Percentiles rank a stretch among this genome's conserved stretches.
Evolutionary conservation across 1,140 invertebrate species (phyloP).

Genomic region (Ooceraea biroi): DNA sequence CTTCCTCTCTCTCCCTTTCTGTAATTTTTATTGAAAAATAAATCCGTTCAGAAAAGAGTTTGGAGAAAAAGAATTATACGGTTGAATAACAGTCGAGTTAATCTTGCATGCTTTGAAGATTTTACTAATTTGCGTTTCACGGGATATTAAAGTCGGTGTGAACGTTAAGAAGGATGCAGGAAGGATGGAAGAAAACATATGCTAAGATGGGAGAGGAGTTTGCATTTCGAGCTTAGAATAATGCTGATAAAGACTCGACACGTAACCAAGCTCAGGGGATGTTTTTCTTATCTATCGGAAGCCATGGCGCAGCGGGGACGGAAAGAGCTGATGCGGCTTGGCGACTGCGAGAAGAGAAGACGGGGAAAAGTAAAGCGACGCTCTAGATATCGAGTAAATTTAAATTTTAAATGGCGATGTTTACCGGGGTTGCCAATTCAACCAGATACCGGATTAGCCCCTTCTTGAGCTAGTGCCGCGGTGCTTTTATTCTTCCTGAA

Average conservation of each 20-base stretch:
- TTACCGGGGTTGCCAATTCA: conserved; percentile 69
- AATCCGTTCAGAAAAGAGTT: background rate
- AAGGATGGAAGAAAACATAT: conserved; percentile 41
- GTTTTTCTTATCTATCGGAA: conserved; percentile 72
- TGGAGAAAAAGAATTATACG: background rate
- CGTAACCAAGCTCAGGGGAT: conserved; percentile 67
- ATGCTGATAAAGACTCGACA: conserved; percentile 65
- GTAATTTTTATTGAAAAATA: conserved; percentile 17
- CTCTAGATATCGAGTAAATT: conserved; percentile 73
- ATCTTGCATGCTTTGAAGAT: background rate
- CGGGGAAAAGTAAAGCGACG: conserved; percentile 45
- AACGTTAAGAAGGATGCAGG: background rate
- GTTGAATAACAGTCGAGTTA: background rate
- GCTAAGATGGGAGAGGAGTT: conserved; percentile 29
- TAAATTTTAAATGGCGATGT: conserved; percentile 77
- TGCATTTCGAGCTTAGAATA: conserved; percentile 42
- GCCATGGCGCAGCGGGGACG: conserved; percentile 48
- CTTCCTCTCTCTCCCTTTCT: too few relatives aligned
- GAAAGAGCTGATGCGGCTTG: conserved; percentile 52
- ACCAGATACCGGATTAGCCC: conserved; percentile 70
- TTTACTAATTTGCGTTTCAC: background rate
- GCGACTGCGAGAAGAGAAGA: conserved; percentile 24
- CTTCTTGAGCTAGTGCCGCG: conserved; percentile 53
- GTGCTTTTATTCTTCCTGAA: background rate
- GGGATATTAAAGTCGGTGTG: background rate